Conservation (phyloP, 2,888 invertebrate genomes). For the Epinotia demarniana region DNA sequence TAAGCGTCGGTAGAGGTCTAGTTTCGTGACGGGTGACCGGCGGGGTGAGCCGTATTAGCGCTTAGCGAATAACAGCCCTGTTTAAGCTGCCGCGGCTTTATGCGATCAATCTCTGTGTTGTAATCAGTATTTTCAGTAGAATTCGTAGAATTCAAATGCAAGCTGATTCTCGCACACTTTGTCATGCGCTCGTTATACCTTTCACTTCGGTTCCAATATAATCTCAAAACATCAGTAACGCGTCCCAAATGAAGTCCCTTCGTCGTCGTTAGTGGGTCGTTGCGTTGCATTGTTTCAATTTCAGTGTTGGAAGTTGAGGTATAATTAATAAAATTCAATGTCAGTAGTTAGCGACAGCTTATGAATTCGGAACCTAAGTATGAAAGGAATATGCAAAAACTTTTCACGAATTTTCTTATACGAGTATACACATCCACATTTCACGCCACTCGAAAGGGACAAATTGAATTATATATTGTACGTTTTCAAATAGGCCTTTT, state of each 20-base stretch:
- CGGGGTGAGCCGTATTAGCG: too few species aligned
- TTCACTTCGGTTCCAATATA: background rate
- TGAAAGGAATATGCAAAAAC: background rate
- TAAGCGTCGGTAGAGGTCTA: too few species aligned
- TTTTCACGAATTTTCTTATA: constrained; percentile 4
- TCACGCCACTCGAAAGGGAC: constrained; percentile 17
- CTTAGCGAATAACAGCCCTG: too few species aligned
- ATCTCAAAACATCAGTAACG: background rate
- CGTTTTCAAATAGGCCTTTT: constrained; percentile 27
- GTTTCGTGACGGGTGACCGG: too few species aligned
- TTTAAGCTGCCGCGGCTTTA: too few species aligned
- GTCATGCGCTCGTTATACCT: background rate
- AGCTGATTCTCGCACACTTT: background rate
- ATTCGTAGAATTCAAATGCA: too few species aligned
- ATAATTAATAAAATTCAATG: background rate
- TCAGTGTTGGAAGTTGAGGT: background rate
- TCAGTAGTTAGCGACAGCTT: background rate
- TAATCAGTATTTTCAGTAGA: background rate
- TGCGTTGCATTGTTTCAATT: background rate
- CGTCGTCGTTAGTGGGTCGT: too few species aligned
- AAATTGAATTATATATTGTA: constrained; percentile 34
- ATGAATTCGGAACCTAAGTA: constrained; percentile 4
- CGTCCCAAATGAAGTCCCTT: background rate
- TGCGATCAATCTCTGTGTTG: too few species aligned
- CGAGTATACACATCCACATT: background rate